These are phyloP conservation scores for Didymodactylos carnosus DNA, from an alignment of 2,888 invertebrate species.

Conservation along the genomic window DNA sequence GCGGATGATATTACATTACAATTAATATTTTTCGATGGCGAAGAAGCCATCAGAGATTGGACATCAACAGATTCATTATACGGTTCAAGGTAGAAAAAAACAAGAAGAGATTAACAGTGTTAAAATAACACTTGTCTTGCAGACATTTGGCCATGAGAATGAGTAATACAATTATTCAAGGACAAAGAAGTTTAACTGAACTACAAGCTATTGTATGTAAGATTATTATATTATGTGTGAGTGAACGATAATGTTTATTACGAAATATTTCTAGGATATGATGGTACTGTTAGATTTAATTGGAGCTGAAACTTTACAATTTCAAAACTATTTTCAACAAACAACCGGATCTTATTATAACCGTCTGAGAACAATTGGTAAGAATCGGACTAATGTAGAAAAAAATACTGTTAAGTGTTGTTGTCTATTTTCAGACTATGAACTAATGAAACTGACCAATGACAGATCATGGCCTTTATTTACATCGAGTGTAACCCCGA, in stretches of 20 bases:
- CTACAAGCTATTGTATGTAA: not conserved
- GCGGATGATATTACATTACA: conserved; percentile 41
- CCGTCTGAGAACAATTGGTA: not conserved
- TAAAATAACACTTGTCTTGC: not conserved
- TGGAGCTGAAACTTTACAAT: not conserved
- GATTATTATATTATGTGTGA: not conserved
- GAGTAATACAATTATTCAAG: not conserved
- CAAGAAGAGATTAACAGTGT: not conserved
- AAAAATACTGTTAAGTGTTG: too few relatives aligned
- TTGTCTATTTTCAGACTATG: not conserved
- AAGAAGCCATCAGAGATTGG: conserved; percentile 83
- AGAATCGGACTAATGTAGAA: not conserved
- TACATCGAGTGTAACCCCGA: not conserved
- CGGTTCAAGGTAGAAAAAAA: conserved; percentile 59
- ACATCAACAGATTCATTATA: conserved; percentile 72
- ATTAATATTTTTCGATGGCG: conserved; percentile 90
- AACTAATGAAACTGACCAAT: not conserved
- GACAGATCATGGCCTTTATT: not conserved
- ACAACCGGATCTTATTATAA: not conserved
- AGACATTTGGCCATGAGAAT: not conserved
- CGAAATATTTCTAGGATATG: not conserved
- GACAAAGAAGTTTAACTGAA: not conserved
- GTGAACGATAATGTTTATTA: not conserved
- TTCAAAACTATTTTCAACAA: not conserved
- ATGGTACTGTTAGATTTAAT: not conserved